phyloP scores from a whole-genome alignment of 2,797 vertebrate species.

The Schizothorax lantsangensis region DNA sequence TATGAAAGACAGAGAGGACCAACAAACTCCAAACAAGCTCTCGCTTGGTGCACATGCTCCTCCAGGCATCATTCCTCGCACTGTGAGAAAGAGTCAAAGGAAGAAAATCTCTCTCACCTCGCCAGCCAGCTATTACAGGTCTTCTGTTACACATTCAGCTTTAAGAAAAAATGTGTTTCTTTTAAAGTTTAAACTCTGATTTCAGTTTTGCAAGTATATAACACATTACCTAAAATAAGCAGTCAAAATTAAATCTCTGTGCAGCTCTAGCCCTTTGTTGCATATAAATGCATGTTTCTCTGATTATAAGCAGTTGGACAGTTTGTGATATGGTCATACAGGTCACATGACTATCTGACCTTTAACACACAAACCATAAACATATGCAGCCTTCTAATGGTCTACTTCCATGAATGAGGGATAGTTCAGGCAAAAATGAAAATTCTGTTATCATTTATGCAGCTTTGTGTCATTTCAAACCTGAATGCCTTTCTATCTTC shows the following conservation, averaged over 20 bases:
- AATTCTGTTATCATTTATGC: background rate
- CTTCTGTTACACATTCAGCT: background rate
- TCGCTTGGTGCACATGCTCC: constrained; percentile 86
- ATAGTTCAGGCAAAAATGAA: background rate
- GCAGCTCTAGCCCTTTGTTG: background rate
- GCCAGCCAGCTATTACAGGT: background rate
- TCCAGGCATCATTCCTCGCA: constrained; percentile 81
- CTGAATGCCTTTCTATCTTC: background rate
- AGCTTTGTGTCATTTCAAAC: background rate
- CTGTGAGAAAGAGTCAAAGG: constrained; percentile 61
- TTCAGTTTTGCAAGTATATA: background rate
- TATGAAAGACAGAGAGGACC: constrained; percentile 86
- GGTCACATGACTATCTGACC: constrained; percentile 22
- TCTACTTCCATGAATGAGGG: background rate
- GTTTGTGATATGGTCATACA: background rate
- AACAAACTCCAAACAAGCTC: constrained; percentile 86
- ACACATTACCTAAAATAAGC: background rate
- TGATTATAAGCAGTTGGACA: background rate
- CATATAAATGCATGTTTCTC: background rate
- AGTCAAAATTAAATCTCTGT: background rate
- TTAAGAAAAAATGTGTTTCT: background rate
- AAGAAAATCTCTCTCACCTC: constrained; percentile 31
- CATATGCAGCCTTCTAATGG: background rate
- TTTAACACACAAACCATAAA: background rate
- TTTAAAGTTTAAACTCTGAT: background rate